A percentile compares a stretch with the other conserved stretches of the same genome.
Evolutionary conservation across 2,888 invertebrate species (phyloP).

Genomic region (Pediacus dermestoides): DNA sequence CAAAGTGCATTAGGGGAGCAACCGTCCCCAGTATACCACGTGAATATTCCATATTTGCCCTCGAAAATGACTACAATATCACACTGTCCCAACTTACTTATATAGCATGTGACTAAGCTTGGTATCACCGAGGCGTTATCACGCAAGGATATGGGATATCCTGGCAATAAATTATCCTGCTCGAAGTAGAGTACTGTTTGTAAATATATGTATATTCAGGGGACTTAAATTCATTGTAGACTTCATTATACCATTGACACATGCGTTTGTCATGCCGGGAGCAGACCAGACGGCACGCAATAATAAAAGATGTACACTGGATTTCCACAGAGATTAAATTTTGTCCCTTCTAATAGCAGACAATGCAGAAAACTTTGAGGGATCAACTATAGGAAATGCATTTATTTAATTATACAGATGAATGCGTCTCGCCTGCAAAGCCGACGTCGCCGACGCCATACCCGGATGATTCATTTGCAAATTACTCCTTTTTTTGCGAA

Average conservation of each 20-base stretch:
- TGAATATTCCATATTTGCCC: slow-evolving; percentile 14
- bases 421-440: slow-evolving; percentile 18
- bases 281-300: slow-evolving; percentile 36
- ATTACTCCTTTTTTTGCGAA: no score
- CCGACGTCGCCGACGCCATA: no score
- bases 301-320: slow-evolving; percentile 39
- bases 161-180: slow-evolving; percentile 46
- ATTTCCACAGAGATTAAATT: slow-evolving; percentile 38
- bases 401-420: slow-evolving; percentile 30
- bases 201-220: slow-evolving; percentile 26
- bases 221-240: slow-evolving; percentile 34
- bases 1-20: slow-evolving; percentile 11
- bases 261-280: slow-evolving; percentile 41
- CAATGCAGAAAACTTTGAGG: slow-evolving; percentile 17
- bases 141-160: slow-evolving; percentile 47
- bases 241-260: slow-evolving; percentile 45
- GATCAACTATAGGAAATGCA: slow-evolving; percentile 25
- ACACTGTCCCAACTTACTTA: slow-evolving; percentile 24
- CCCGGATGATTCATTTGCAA: no score
- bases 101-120: slow-evolving; percentile 36
- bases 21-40: slow-evolving; percentile 16
- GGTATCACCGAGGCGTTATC: slow-evolving; percentile 41
- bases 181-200: slow-evolving; percentile 22
- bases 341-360: slow-evolving; percentile 21
- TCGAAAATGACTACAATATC: slow-evolving; percentile 16